Conservation (phyloP, 2,888 invertebrate species). For the Smittia sp. region DNA sequence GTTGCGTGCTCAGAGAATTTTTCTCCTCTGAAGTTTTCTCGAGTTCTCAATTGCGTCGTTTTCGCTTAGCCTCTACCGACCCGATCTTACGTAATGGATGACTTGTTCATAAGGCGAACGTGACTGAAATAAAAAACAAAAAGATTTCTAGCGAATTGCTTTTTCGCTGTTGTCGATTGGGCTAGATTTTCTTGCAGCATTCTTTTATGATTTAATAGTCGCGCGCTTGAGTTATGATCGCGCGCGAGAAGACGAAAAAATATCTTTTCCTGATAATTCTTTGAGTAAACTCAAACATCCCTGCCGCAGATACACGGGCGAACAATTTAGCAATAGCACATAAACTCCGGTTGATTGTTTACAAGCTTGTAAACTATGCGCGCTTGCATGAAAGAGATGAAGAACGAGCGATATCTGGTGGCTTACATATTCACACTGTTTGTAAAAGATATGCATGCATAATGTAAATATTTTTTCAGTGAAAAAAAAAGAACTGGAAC, state of each 20-base stretch:
- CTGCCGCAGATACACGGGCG: neutral
- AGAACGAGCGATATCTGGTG: neutral
- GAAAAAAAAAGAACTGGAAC: conserved; percentile 26
- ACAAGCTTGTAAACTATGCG: conserved; percentile 25
- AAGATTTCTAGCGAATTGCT: neutral
- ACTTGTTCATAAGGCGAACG: conserved; percentile 29
- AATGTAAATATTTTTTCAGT: conserved; percentile 34
- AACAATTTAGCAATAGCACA: conserved; percentile 30
- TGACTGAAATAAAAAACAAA: conserved; percentile 37
- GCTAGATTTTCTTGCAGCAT: neutral
- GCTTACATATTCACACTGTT: conserved; percentile 28
- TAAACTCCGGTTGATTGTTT: conserved; percentile 21
- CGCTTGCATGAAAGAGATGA: neutral
- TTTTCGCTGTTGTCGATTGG: conserved; percentile 1
- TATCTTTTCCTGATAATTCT: neutral
- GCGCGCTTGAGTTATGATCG: conserved; percentile 14
- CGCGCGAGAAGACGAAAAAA: neutral
- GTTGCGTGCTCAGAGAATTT: neutral
- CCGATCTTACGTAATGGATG: conserved; percentile 34
- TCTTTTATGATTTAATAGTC: neutral
- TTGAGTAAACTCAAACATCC: neutral
- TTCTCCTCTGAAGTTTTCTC: conserved; percentile 11
- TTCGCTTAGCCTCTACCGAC: neutral
- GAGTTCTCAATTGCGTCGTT: neutral
- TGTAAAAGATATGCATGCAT: conserved; percentile 18